A percentile compares a stretch with the other conserved stretches of the same genome.
phyloP scores from a whole-genome alignment of 2,888 invertebrate species.

The Timema cristinae region DNA sequence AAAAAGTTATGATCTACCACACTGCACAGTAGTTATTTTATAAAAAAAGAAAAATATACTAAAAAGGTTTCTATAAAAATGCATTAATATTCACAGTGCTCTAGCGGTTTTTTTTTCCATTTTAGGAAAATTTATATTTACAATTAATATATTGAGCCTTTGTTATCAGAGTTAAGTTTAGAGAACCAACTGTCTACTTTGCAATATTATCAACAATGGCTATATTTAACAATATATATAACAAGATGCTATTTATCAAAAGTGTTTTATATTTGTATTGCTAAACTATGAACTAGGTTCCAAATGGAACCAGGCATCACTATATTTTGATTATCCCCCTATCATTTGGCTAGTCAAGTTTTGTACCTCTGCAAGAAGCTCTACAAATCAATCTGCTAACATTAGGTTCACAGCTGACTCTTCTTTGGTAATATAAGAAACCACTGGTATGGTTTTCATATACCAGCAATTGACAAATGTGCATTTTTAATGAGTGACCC shows the following conservation, averaged over 20 bases:
- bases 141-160: constrained; percentile 34
- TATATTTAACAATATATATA: constrained; percentile 35
- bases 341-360: constrained; percentile 33
- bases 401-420: constrained; percentile 30
- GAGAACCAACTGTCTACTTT: constrained; percentile 32
- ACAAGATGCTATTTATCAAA: constrained; percentile 36
- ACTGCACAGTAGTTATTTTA: constrained; percentile 28
- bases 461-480: constrained; percentile 23
- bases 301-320: constrained; percentile 26
- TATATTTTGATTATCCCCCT: constrained; percentile 32
- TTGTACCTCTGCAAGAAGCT: constrained; percentile 31
- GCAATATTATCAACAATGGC: constrained; percentile 35
- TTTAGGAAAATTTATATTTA: constrained; percentile 25
- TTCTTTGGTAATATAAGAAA: constrained; percentile 33
- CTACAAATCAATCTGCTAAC: constrained; percentile 30
- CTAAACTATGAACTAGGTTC: constrained; percentile 30
- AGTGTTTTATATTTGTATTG: constrained; percentile 30
- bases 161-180: constrained; percentile 31
- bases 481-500: constrained; percentile 24
- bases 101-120: constrained; percentile 23
- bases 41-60: constrained; percentile 29
- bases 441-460: constrained; percentile 22
- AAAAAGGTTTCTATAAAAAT: constrained; percentile 32
- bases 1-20: constrained; percentile 25
- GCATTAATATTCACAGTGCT: constrained; percentile 26